Conservation (phyloP, 2,113 vertebrate species). For the Phyllopteryx taeniolatus region DNA sequence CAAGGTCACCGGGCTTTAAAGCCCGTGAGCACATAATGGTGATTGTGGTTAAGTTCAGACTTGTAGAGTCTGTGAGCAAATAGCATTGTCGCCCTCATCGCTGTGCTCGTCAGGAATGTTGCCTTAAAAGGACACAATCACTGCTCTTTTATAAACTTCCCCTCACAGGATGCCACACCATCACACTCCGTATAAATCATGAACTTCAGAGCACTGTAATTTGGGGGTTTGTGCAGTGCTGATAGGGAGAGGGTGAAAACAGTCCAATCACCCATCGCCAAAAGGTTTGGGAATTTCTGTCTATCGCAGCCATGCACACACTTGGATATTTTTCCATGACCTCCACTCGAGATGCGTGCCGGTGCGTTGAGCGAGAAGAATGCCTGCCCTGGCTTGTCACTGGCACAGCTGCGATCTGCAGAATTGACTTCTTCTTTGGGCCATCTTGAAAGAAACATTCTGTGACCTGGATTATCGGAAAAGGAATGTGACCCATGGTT, state of each 20-base stretch:
- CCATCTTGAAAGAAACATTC: neutral
- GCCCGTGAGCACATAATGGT: conserved; percentile 1
- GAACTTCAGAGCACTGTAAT: neutral
- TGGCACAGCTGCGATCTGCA: conserved; percentile 16
- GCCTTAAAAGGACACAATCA: conserved; percentile 36
- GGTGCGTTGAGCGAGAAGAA: conserved; percentile 15
- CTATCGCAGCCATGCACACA: conserved; percentile 17
- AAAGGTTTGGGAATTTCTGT: neutral
- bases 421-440: neutral
- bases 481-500: conserved; percentile 13
- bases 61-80: conserved; percentile 33
- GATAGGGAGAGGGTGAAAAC: conserved; percentile 18
- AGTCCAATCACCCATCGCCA: conserved; percentile 11
- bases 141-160: neutral
- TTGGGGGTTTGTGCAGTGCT: neutral
- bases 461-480: neutral
- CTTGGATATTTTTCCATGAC: conserved; percentile 43
- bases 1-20: no score
- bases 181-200: neutral
- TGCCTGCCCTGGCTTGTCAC: conserved; percentile 50
- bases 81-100: neutral
- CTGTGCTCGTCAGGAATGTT: conserved; percentile 10
- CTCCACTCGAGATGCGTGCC: neutral
- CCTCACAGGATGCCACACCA: neutral
- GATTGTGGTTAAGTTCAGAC: conserved; percentile 48